Evolutionary conservation across 2,797 vertebrate genomes (phyloP), one percentile per base, ranked within the genome.

Genomic region (Alfaro cultratus): DNA sequence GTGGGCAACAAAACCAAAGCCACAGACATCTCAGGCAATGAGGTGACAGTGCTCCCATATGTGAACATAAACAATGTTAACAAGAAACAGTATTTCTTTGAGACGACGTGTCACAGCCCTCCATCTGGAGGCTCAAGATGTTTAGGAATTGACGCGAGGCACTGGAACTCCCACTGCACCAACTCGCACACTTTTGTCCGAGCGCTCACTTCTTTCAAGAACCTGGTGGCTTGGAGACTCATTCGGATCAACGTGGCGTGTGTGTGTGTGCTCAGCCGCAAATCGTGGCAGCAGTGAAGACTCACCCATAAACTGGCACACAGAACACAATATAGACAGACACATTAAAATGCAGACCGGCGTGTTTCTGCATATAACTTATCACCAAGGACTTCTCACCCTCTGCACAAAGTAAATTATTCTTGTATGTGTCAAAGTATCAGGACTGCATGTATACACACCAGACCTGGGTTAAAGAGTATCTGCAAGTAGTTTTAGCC

Each of bases 121-220:
- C 89, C 64, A 51, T 92, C 96, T 0, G 96, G 95, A 4, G 92
- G 95, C 83, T 95, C 96, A 0, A 95, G 97, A 83, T 99, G 99
- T 93, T 93, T 97, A 85, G 99, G 99, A 47, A 99, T 99, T 7
- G 99, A 99, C 8, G 94, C 96, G 0, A 97, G 96, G 91, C 97
- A 98, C 94, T 99, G 99, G 99, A 99, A 99, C 96, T 99, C 99
- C 0, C 97, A 98, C 85, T 99, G 99, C 88, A 99, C 98, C 94
- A 98, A 98, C 64, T 99, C 98, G 0, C 98, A 99, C 95, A 99
- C 98, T 29, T 99, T 99, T 57, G 98, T 99, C 74, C 97, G 97
- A 84, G 98, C 98, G 0, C 93, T 99, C 95, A 99, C 98, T 34
- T 96, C 97, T 72, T 97, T 96, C 68, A 95, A 96, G 87, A 97